Evolutionary conservation across 2,797 vertebrate species (phyloP).

Genomic region (Pseudopleuronectes americanus): DNA sequence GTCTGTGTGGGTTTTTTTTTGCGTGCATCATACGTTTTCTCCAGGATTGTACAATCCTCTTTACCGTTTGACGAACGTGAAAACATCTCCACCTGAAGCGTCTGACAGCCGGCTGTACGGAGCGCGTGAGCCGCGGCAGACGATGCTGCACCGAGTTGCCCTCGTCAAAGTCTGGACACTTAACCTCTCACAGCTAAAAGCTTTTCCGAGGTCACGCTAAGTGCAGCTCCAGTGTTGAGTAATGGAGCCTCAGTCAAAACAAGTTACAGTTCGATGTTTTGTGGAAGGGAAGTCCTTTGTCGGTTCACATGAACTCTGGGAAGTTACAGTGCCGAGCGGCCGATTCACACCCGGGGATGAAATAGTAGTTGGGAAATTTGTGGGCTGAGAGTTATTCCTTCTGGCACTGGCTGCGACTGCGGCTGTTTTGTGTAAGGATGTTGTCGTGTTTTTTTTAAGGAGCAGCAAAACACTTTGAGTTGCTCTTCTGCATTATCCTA

Average conservation of each 20-base stretch:
- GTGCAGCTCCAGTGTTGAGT: slow-evolving; percentile 73
- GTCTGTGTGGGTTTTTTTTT: slow-evolving; percentile 48
- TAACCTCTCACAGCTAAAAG: slow-evolving; percentile 82
- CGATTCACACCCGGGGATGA: slow-evolving; percentile 25
- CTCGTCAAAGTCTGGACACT: slow-evolving; percentile 77
- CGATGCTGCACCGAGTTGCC: slow-evolving; percentile 61
- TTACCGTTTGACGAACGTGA: slow-evolving; percentile 25
- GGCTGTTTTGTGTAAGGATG: slow-evolving; percentile 4
- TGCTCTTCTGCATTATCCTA: not conserved
- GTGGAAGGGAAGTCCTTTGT: slow-evolving; percentile 63
- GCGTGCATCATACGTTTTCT: slow-evolving; percentile 28
- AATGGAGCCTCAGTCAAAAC: slow-evolving; percentile 79
- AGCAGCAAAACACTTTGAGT: not conserved
- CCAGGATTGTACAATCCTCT: not conserved
- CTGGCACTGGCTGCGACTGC: slow-evolving; percentile 8
- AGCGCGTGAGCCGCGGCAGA: slow-evolving; percentile 34
- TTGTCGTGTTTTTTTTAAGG: slow-evolving; percentile 14
- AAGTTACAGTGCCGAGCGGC: slow-evolving; percentile 29
- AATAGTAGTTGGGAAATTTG: slow-evolving; percentile 15
- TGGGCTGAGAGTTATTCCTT: slow-evolving; percentile 4
- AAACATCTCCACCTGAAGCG: slow-evolving; percentile 37
- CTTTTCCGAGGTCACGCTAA: slow-evolving; percentile 78
- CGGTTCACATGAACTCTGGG: slow-evolving; percentile 54
- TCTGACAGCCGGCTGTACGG: slow-evolving; percentile 26
- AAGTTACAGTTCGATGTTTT: slow-evolving; percentile 67